Evolutionary conservation across 2,113 vertebrate species (phyloP).

Genomic region (Melanerpes aurifrons): DNA sequence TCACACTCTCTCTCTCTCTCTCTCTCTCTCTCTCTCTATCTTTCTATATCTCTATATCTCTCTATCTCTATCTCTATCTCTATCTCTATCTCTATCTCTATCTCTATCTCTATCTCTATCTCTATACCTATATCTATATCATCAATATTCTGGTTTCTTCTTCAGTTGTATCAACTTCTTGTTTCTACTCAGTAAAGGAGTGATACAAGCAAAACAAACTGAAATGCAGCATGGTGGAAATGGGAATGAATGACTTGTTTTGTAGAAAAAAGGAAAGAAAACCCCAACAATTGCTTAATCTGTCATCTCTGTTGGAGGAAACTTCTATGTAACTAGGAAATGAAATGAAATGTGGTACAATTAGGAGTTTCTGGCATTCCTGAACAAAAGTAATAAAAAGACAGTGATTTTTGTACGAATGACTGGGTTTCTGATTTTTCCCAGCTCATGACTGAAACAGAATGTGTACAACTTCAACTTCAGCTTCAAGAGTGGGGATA

Average conservation of each 20-base stretch:
- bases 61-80: too few species aligned
- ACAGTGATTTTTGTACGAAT: background rate
- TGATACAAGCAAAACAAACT: background rate
- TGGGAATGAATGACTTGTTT: background rate
- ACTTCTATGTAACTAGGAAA: background rate
- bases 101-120: too few species aligned
- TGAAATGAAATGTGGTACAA: background rate
- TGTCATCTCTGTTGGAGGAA: background rate
- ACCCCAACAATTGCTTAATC: background rate
- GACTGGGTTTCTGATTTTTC: background rate
- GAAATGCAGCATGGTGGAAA: background rate
- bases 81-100: too few species aligned
- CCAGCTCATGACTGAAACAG: background rate
- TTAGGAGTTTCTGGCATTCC: background rate
- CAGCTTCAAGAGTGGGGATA: background rate
- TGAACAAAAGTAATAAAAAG: background rate
- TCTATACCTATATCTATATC: too few species aligned
- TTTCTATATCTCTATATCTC: too few species aligned
- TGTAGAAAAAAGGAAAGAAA: background rate
- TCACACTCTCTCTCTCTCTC: too few species aligned
- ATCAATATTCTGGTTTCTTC: background rate
- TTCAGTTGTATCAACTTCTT: background rate
- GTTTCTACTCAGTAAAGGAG: background rate
- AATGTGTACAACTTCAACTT: background rate
- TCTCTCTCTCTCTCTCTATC: too few species aligned